Evolutionary conservation across 2,888 invertebrate species (phyloP), one percentile per base, ranked within the genome.

Genomic region (Sicus ferrugineus): DNA sequence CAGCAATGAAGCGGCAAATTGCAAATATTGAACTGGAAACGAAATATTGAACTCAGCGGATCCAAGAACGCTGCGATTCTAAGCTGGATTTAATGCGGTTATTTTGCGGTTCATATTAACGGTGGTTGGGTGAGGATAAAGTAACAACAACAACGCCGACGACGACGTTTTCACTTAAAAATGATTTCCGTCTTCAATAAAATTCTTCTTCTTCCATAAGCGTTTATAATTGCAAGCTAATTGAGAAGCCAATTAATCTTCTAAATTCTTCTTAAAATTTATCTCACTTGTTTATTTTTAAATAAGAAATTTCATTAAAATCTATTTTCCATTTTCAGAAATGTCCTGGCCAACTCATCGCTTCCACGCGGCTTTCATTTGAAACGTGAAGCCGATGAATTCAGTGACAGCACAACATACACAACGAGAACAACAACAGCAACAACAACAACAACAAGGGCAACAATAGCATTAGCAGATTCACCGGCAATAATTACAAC

Each of bases 351-450:
- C 30, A 68, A 42, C 38, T 56, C 70, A 38, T 23, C 73, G 68
- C 71, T 67, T 16, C 71, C 75, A 70, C 72, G 74, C 59, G 72
- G 72, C 69, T 77, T 77, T 71, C 74, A 70, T 38, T 58, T 73
- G 46, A 73, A 73, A 56, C 70, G 70, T 38, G 70, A 73, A 64
- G 52, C 61, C 23, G 71, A 74, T 68, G 72, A 71, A 16, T 59
- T 67, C 19, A 19, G 11, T 34, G 38, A 67, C 26, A 28, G 31
- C 16, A 59, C 69, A 69, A 68, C 72, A 26, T 58, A 69, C 28
- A 48, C 48, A 26, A 64, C 31, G 52, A 69, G 70, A 67, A 11
- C 61, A 68, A 48, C 70, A 62, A 58, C 68, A 63, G 52, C 75
- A 59, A 65, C 70, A 71, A 28, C n/a, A n/a, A n/a, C n/a, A n/a